Percentiles rank a stretch among this genome's conserved stretches.
These are phyloP conservation scores for Sebastes wilsoni DNA, from an alignment of 2,797 vertebrate species.

Conservation along the genomic window DNA sequence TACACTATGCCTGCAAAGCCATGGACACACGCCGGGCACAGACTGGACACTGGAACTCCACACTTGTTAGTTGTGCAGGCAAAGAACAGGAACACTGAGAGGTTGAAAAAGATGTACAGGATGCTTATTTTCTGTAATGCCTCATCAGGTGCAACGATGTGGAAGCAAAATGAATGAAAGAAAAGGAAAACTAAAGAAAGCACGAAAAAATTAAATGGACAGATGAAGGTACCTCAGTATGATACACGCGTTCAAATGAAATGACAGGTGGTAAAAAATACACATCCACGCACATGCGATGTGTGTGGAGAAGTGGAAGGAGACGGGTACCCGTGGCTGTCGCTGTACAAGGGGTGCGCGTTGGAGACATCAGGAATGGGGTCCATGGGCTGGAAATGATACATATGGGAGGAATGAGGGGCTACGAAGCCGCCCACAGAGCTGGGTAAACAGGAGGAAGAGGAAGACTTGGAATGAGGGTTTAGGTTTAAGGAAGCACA, in stretches of 20 bases:
- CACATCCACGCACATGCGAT: slow-evolving; percentile 66
- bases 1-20: slow-evolving; percentile 56
- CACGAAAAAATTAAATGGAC: not conserved
- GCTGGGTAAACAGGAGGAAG: slow-evolving; percentile 73
- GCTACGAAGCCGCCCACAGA: slow-evolving; percentile 65
- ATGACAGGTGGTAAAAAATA: not conserved
- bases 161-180: not conserved
- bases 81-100: slow-evolving; percentile 35
- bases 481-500: slow-evolving; percentile 59
- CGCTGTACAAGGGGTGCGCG: slow-evolving; percentile 76
- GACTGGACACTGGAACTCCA: slow-evolving; percentile 48
- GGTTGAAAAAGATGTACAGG: not conserved
- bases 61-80: slow-evolving; percentile 61
- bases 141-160: not conserved
- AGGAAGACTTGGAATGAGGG: slow-evolving; percentile 66
- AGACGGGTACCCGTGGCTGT: slow-evolving; percentile 90
- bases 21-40: slow-evolving; percentile 28
- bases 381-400: slow-evolving; percentile 95
- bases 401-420: slow-evolving; percentile 86
- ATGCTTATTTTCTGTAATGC: not conserved
- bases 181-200: not conserved
- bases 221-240: not conserved
- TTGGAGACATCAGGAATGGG: slow-evolving; percentile 89
- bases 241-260: not conserved
- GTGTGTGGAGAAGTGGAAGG: slow-evolving; percentile 55